These are phyloP conservation scores for Oophaga sylvatica DNA, from an alignment of 2,797 vertebrate genomes.

Conservation along the genomic window DNA sequence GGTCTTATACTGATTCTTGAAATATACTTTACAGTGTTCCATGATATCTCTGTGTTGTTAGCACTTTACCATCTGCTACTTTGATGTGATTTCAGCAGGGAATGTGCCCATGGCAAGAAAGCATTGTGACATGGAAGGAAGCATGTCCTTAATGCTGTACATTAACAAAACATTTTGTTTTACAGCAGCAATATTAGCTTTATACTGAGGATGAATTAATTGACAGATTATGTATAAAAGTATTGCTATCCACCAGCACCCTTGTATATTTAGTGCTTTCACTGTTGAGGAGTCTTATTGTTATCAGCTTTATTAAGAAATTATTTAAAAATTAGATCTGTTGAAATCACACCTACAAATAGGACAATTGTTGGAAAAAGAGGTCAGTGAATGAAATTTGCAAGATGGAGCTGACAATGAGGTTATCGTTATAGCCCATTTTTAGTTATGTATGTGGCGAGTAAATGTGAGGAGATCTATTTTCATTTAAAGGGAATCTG, in stretches of 20 bases:
- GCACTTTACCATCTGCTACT: conserved; percentile 71
- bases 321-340: too few species aligned
- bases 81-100: conserved; percentile 55
- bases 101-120: conserved; percentile 52
- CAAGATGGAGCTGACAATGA: too few species aligned
- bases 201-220: background rate
- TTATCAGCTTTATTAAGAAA: too few species aligned
- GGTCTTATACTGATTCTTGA: conserved; percentile 63
- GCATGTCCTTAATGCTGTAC: conserved; percentile 14
- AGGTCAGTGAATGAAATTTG: too few species aligned
- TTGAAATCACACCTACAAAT: too few species aligned
- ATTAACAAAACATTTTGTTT: background rate
- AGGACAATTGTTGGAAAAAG: too few species aligned
- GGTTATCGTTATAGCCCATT: too few species aligned
- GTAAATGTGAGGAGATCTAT: too few species aligned
- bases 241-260: background rate
- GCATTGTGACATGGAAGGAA: conserved; percentile 25
- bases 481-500: too few species aligned
- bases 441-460: too few species aligned
- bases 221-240: background rate
- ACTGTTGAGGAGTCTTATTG: too few species aligned
- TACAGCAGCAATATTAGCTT: background rate
- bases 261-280: too few species aligned
- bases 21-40: conserved; percentile 67
- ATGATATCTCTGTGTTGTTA: conserved; percentile 65